Evolutionary conservation across 2,888 invertebrate genomes (phyloP), one percentile per base, ranked within the genome.

Genomic region (Laspeyria flexula): DNA sequence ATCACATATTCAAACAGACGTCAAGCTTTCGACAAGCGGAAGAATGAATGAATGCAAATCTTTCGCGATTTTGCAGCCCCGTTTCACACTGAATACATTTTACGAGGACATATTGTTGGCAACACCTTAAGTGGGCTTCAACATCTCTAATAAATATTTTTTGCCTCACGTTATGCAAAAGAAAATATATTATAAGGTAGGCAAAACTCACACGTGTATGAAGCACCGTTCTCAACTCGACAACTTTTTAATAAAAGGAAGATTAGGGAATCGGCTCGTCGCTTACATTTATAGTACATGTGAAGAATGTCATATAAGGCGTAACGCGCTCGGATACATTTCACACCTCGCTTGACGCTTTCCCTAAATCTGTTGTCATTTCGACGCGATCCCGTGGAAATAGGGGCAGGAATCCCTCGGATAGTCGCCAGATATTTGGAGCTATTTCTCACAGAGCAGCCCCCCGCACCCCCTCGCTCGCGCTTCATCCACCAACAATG

Each of bases 291-390:
- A 83, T 81, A 79, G 82, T 75, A 80, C 75, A 80, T 78, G 85
- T 81, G 79, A 89, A 88, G 90, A 91, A 90, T 90, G 90, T 90
- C 90, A 89, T 90, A 90, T 90, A 83, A 84, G 77, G 81, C 79
- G 85, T 74, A 71, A 75, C 85, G 75, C 88, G 88, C 86, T 83
- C 77, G 88, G 85, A 85, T 90, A 90, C 88, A 88, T 92, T 90
- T 91, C 82, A 91, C 91, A 90, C 86, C 84, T 88, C 90, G 89
- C 86, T 90, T 85, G 81, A 76, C 89, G 87, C 89, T 88, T 89
- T 88, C 84, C 89, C 87, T 86, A 89, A 90, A 90, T 90, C 90
- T 90, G 89, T 90, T 90, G 91, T 91, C 90, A 90, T 90, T 90
- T 88, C 71, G 86, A 74, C 76, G 79, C 86, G 86, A 90, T 89